phyloP scores from a whole-genome alignment of 2,888 invertebrate genomes.

The Tridacna crocea region DNA sequence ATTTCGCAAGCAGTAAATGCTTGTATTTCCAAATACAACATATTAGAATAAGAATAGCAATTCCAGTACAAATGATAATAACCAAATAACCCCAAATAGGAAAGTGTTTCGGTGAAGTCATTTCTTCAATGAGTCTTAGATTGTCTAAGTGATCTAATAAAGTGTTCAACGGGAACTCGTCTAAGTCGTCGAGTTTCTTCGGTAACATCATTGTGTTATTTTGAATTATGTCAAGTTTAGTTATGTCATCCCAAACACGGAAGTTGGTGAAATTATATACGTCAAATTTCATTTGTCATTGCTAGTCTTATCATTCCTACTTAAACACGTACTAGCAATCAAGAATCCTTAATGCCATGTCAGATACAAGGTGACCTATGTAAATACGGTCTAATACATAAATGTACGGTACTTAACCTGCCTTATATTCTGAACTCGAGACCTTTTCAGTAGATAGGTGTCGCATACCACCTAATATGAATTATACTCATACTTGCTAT shows the following conservation, averaged over 20 bases:
- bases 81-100: background rate
- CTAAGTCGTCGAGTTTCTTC: background rate
- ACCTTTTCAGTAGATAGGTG: constrained; percentile 3
- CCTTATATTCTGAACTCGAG: background rate
- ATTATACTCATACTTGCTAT: no score
- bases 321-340: background rate
- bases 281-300: no score
- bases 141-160: background rate
- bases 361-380: background rate
- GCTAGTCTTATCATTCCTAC: background rate
- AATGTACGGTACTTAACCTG: constrained; percentile 1
- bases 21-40: background rate
- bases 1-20: background rate
- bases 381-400: background rate
- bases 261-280: constrained; percentile 1
- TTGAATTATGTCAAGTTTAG: background rate
- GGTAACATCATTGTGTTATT: constrained; percentile 1
- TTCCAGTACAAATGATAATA: background rate
- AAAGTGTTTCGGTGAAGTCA: background rate
- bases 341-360: constrained; percentile 6
- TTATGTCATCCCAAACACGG: background rate
- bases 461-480: background rate
- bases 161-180: constrained; percentile 3
- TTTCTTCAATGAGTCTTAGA: background rate
- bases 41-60: background rate